Evolutionary conservation across 1,140 invertebrate genomes (phyloP), one percentile per base, ranked within the genome.

Genomic region (Aphidius gifuensis): DNA sequence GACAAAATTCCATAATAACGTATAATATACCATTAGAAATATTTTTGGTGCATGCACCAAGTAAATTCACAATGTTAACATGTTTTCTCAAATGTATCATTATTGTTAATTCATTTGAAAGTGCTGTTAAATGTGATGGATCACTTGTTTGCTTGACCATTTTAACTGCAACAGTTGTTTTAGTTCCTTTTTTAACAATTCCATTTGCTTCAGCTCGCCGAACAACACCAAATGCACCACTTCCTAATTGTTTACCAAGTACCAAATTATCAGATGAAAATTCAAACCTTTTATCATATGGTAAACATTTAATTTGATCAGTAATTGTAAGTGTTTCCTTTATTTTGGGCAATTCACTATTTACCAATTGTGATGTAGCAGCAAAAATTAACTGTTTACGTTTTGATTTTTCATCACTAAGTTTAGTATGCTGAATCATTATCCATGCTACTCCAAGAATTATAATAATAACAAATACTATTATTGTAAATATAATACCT

Each of bases 51-150:
- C 92, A 93, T 32, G 95, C 96, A 53, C 96, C 96, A 2, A 97
- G 83, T 23, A 98, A 82, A 82, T 98, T 98, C 0, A 97, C 92
- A 32, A 98, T 94, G 75, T 98, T 98, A 1, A 97, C 76, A 81
- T 98, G 94, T 72, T 92, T 91, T 0, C 95, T 94, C 61, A 98
- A 83, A 79, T 97, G 93, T 11, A 94, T 90, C 88, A 98, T 92
- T 32, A 98, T 96, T 82, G 97, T 98, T 1, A 98, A 77, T 78
- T 98, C 96, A 5, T 92, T 93, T 6, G 91, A 87, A 9, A 98
- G 78, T 0, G 94, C 91, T 68, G 88, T 86, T 16, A 94, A 88
- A 55, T 88, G 86, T 45, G 86, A 84, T 9, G 84, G 83, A 71
- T 93, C 90, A 0, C 89, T 87, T 51, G 87, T 87, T 68, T 86